A percentile compares a stretch with the other conserved stretches of the same genome.
Evolutionary conservation across 2,113 vertebrate species (phyloP).

Genomic region (Macrotis lagotis): DNA sequence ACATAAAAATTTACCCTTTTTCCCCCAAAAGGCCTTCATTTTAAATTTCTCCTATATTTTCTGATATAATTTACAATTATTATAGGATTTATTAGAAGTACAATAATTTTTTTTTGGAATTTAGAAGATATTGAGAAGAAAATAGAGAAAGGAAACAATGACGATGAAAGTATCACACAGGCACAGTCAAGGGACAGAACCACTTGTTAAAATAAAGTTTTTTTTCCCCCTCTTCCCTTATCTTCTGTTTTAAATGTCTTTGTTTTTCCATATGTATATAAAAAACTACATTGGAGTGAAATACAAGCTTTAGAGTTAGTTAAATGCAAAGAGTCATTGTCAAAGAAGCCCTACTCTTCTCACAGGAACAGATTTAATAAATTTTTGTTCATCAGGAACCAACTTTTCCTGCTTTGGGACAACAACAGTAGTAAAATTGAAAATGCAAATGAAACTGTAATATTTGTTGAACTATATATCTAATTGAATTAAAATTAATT

Average conservation of each 20-base stretch:
- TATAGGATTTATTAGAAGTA: conserved; percentile 61
- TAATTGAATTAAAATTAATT: background rate
- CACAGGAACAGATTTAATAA: conserved; percentile 15
- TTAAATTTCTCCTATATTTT: conserved; percentile 64
- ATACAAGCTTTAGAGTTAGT: conserved; percentile 14
- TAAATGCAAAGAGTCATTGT: conserved; percentile 31
- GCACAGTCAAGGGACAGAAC: conserved; percentile 41
- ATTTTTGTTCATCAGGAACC: conserved; percentile 2
- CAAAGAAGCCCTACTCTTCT: conserved; percentile 58
- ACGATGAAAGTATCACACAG: conserved; percentile 54
- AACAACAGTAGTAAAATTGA: conserved; percentile 15
- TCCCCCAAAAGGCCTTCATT: background rate
- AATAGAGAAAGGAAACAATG: conserved; percentile 50
- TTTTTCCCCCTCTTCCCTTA: conserved; percentile 64
- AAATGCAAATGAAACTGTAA: conserved; percentile 20
- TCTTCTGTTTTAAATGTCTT: conserved; percentile 46
- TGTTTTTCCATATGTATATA: conserved; percentile 55
- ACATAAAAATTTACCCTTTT: conserved; percentile 65
- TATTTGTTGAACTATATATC: background rate
- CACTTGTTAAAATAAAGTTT: conserved; percentile 60
- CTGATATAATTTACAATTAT: conserved; percentile 71
- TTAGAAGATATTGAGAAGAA: conserved; percentile 46
- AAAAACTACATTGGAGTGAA: conserved; percentile 63
- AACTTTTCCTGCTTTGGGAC: conserved; percentile 28
- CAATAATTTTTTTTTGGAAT: conserved; percentile 65